Evolutionary conservation across 1,140 invertebrate species (phyloP).

Genomic region (Coboldia fuscipes): DNA sequence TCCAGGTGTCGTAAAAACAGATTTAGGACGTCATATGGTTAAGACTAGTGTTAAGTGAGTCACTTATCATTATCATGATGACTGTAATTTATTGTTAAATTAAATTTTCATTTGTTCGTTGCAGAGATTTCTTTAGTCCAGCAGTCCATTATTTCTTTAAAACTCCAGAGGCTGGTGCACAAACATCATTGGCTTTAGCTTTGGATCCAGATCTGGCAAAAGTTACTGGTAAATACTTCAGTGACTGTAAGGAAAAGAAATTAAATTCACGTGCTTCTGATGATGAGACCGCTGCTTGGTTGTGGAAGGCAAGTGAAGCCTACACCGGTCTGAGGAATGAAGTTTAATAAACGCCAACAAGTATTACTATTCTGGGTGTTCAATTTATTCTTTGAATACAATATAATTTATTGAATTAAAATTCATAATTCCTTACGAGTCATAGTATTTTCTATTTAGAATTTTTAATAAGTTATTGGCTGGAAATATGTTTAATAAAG

Average conservation of each 20-base stretch:
- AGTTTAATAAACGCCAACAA: not conserved
- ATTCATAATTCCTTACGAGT: too few species aligned
- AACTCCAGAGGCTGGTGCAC: slow-evolving; percentile 43
- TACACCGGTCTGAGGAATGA: slow-evolving; percentile 25
- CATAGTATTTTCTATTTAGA: too few species aligned
- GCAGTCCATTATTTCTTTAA: slow-evolving; percentile 28
- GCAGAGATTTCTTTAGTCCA: slow-evolving; percentile 8
- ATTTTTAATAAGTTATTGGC: too few species aligned
- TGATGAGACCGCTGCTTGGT: slow-evolving; percentile 28
- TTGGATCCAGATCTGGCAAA: slow-evolving; percentile 42
- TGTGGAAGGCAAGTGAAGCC: slow-evolving; percentile 52
- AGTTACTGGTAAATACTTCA: slow-evolving; percentile 33
- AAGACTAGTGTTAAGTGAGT: slow-evolving; percentile 23
- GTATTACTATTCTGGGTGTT: too few species aligned
- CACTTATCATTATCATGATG: slow-evolving; percentile 10
- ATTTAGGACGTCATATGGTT: slow-evolving; percentile 45
- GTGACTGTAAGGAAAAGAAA: slow-evolving; percentile 29
- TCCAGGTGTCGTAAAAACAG: slow-evolving; percentile 50
- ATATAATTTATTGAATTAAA: too few species aligned
- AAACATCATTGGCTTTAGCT: slow-evolving; percentile 59
- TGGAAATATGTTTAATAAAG: too few species aligned
- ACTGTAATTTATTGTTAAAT: slow-evolving; percentile 5
- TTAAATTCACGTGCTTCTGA: slow-evolving; percentile 24
- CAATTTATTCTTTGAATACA: too few species aligned
- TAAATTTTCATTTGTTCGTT: slow-evolving; percentile 6